Evolutionary conservation across 2,797 vertebrate genomes (phyloP).

Genomic region (Forpus xanthops): DNA sequence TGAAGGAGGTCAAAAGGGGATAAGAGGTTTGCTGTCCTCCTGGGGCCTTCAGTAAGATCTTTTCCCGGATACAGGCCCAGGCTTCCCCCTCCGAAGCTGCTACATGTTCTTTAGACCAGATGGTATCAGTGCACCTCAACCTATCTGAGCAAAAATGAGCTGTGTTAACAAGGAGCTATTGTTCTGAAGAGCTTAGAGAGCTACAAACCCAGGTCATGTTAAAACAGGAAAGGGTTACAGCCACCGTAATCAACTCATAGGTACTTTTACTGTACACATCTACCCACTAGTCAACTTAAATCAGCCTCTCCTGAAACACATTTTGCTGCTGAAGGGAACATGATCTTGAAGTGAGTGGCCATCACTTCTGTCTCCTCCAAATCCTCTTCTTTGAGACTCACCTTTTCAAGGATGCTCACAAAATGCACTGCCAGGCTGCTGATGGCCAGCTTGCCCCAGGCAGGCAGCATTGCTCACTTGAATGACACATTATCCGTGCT

Average conservation of each 20-base stretch:
- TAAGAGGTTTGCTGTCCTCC: neutral
- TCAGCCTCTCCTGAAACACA: neutral
- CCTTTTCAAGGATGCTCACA: neutral
- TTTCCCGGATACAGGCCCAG: neutral
- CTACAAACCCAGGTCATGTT: neutral
- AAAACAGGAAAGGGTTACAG: neutral
- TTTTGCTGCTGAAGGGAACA: neutral
- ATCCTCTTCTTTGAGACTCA: neutral
- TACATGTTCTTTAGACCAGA: neutral
- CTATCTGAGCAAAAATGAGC: neutral
- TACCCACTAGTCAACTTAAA: neutral
- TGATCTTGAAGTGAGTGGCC: neutral
- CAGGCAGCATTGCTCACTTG: neutral
- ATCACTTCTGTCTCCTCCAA: neutral
- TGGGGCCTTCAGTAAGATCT: neutral
- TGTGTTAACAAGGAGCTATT: neutral
- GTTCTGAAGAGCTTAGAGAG: neutral
- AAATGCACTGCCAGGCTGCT: fast-evolving
- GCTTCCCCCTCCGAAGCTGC: neutral
- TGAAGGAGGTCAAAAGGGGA: neutral
- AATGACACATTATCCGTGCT: neutral
- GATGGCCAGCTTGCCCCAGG: neutral
- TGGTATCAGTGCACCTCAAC: neutral
- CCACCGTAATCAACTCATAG: neutral
- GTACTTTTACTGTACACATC: neutral